Percentiles rank a stretch among this genome's conserved stretches.
These are phyloP conservation scores for Delia radicum DNA, from an alignment of 1,140 invertebrate genomes.

Conservation along the genomic window DNA sequence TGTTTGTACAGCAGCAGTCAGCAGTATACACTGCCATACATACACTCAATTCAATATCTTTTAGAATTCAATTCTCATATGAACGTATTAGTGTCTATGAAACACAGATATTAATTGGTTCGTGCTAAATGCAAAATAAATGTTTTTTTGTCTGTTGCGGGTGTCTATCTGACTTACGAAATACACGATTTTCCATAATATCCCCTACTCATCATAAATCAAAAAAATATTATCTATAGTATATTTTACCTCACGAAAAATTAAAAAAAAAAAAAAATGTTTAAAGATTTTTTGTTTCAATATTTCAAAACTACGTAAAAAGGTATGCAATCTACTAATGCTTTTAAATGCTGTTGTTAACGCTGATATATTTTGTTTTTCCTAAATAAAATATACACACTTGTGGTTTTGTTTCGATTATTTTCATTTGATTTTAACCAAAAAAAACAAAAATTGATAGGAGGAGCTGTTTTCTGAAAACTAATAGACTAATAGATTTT, in stretches of 20 bases:
- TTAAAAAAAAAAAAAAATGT: not conserved
- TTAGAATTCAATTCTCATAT: too few species aligned
- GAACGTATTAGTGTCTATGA: not conserved
- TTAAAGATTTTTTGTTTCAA: not conserved
- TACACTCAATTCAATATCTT: too few species aligned
- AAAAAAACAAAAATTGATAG: too few species aligned
- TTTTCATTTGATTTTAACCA: too few species aligned
- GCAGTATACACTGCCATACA: not conserved
- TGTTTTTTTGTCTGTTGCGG: not conserved
- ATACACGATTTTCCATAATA: not conserved
- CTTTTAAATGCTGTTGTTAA: too few species aligned
- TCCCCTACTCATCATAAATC: not conserved
- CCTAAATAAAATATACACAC: too few species aligned
- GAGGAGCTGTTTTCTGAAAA: too few species aligned
- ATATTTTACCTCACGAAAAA: not conserved
- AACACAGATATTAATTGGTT: slow-evolving; percentile 1
- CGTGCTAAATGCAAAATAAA: slow-evolving; percentile 10
- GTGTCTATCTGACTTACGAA: not conserved
- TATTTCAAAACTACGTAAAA: too few species aligned
- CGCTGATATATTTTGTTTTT: too few species aligned
- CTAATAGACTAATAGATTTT: too few species aligned
- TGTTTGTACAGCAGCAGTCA: not conserved
- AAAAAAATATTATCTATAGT: not conserved
- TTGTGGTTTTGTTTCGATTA: too few species aligned
- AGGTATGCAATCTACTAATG: too few species aligned